Percentiles rank a stretch among this genome's conserved stretches.
Evolutionary conservation across 64 coral and sea anemone genomes (phyloP).

Genomic region (Stichodactyla mertensii): DNA sequence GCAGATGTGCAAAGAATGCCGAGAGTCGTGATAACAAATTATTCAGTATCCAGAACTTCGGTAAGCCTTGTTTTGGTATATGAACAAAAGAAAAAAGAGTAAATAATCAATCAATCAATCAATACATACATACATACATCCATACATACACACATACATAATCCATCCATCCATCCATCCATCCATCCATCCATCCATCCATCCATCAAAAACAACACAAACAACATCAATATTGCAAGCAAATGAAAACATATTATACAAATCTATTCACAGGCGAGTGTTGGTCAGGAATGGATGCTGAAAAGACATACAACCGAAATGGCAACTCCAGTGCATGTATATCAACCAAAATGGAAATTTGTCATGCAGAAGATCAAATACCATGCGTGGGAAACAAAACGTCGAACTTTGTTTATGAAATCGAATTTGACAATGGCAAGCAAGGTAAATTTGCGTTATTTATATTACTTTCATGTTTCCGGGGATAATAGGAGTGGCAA

Average conservation of each 20-base stretch:
- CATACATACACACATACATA: no score
- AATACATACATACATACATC: no score
- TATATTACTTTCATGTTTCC: no score
- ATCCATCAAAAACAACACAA: no score
- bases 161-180: no score
- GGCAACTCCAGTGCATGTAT: constrained; percentile 38
- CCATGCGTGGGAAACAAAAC: constrained; percentile 41
- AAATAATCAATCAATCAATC: no score
- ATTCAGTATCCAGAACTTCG: constrained; percentile 65
- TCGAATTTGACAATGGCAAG: background rate
- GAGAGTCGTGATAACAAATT: constrained; percentile 9
- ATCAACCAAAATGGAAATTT: constrained; percentile 16
- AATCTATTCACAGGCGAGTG: constrained; percentile 46
- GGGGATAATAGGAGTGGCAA: no score
- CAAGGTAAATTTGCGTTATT: background rate
- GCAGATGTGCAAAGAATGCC: constrained; percentile 54
- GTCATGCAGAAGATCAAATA: background rate
- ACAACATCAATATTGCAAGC: no score
- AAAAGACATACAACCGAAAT: constrained; percentile 31
- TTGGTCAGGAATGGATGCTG: constrained; percentile 57
- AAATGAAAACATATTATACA: no score
- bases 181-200: no score
- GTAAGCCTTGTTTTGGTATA: background rate
- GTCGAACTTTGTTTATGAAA: constrained; percentile 43
- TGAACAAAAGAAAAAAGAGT: no score